Evolutionary conservation across 2,113 vertebrate species (phyloP), one percentile per base, ranked within the genome.

Genomic region (Sorex araneus): DNA sequence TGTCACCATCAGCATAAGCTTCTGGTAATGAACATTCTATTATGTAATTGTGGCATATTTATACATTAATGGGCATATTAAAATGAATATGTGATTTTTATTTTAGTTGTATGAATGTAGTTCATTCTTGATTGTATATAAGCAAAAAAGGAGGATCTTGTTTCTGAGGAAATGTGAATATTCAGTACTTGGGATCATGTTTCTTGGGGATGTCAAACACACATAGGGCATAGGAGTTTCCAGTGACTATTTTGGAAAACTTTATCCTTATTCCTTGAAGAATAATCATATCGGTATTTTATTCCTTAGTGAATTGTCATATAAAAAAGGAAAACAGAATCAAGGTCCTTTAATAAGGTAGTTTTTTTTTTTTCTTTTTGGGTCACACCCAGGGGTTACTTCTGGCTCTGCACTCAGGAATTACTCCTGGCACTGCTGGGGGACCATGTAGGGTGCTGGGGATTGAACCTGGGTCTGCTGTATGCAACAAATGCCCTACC

Each of bases 61-160:
- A 40, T 81, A 28, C 60, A 75, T 67, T 67, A 43, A 75, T 75
- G 28, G 28, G 12, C 6, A 28, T 66, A 60, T 60, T 60, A 66
- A 87, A 57, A 57, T 74, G 77, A 87, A 67, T 71, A 54, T 64
- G 78, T 78, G 21, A 79, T 92, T 87, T 60, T 63, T 50, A 50
- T 50, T 92, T 87, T 87, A 87, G 34, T 43, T 86, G 32, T 32
- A 32, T 43, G 21, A 75, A 57, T 87, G 54, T 21, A 66, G 45
- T 86, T 80, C 11, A 63, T 47, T 91, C 28, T 69, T 91, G 34
- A 84, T 60, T 32, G n/a, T 57, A 9, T 66, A 67, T 75, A 69
- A 75, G 23, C 45, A 67, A 81, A 73, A 78, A 28, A 54, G 47
- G n/a, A 30, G 15, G 5, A 54, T 66, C 80, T 3, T 25, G 21